These are phyloP conservation scores for Rhagologus leucostigma DNA, from an alignment of 2,113 vertebrate species.

Conservation along the genomic window DNA sequence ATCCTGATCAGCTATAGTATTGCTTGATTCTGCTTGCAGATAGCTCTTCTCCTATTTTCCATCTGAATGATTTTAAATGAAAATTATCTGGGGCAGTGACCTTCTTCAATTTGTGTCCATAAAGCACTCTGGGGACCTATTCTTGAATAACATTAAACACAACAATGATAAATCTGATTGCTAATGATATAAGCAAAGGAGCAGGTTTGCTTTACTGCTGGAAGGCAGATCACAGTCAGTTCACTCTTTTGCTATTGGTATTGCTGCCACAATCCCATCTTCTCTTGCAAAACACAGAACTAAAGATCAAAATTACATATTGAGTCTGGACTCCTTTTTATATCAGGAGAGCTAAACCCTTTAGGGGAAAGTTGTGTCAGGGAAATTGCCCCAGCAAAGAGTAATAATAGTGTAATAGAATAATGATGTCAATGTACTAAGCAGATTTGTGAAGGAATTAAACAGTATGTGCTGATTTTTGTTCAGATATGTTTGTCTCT, in stretches of 20 bases:
- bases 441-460: slow-evolving; percentile 29
- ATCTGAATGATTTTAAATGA: not conserved
- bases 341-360: not conserved
- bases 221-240: not conserved
- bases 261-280: not conserved
- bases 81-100: not conserved
- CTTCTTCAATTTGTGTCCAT: not conserved
- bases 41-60: not conserved
- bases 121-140: not conserved
- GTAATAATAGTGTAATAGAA: not conserved
- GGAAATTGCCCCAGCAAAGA: not conserved
- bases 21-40: not conserved
- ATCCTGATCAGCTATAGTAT: not conserved
- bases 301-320: not conserved
- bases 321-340: not conserved
- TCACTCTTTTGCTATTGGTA: not conserved
- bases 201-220: not conserved
- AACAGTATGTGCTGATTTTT: slow-evolving; percentile 20
- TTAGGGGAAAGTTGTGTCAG: not conserved
- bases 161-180: not conserved
- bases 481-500: not conserved
- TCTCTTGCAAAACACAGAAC: not conserved
- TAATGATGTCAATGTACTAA: not conserved
- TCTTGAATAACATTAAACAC: not conserved
- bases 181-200: not conserved